Conservation (phyloP, 2,113 vertebrate genomes). For the Acinonyx jubatus region DNA sequence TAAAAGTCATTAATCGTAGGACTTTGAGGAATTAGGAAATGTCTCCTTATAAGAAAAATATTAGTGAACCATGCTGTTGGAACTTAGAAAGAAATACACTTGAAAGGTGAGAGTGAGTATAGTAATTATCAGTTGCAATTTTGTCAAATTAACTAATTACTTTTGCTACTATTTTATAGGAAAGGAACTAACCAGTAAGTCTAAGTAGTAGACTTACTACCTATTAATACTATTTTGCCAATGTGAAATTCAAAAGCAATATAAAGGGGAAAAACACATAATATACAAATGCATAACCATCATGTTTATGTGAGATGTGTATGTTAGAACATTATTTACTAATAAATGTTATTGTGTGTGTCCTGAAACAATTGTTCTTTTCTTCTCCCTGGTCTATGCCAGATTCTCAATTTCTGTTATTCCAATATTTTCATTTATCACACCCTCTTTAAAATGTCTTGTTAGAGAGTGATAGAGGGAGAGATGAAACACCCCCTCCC, state of each 20-base stretch:
- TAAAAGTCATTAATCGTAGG: background rate
- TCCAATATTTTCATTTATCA: background rate
- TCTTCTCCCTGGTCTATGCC: background rate
- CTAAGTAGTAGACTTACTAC: background rate
- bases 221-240: background rate
- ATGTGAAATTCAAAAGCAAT: background rate
- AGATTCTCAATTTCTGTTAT: background rate
- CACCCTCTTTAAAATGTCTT: background rate
- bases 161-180: background rate
- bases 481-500: background rate
- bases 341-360: background rate
- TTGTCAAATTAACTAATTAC: background rate
- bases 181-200: background rate
- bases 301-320: background rate
- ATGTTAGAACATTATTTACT: background rate
- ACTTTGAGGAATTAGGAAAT: background rate
- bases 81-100: background rate
- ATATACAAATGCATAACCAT: background rate
- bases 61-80: background rate
- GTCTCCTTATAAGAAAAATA: background rate
- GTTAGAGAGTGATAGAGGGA: background rate
- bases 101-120: background rate
- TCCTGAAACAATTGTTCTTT: background rate
- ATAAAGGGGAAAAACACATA: background rate
- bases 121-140: background rate